phyloP scores from a whole-genome alignment of 2,113 vertebrate species.

The Malurus alboscapulatus region DNA sequence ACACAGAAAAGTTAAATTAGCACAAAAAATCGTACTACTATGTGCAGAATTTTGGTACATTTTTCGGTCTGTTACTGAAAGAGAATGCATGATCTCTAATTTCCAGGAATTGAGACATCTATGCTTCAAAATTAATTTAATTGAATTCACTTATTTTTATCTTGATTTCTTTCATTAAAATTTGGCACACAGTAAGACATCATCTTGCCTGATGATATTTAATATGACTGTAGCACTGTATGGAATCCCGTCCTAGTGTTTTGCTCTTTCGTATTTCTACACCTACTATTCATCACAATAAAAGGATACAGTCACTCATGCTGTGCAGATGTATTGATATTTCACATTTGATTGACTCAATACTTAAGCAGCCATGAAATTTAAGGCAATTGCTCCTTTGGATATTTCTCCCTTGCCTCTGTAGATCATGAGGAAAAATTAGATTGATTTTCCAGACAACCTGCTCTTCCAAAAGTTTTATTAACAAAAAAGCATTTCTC shows the following conservation, averaged over 20 bases:
- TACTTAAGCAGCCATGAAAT: background rate
- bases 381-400: background rate
- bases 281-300: background rate
- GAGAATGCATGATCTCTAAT: background rate
- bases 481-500: background rate
- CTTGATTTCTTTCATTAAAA: background rate
- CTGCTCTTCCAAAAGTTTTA: background rate
- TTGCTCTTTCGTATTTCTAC: background rate
- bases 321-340: conserved; percentile 1
- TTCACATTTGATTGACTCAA: background rate
- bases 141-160: background rate
- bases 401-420: background rate
- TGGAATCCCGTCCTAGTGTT: background rate
- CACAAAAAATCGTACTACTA: background rate
- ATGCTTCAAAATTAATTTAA: background rate
- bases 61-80: background rate
- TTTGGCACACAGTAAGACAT: background rate
- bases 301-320: background rate
- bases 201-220: background rate
- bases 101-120: background rate
- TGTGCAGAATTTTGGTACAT: background rate
- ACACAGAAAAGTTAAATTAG: background rate
- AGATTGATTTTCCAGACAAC: background rate
- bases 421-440: conserved; percentile 5
- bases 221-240: background rate